Base-by-base conservation (phyloP, 1,140 invertebrate genomes). In the Eurytemora carolleeae region DNA sequence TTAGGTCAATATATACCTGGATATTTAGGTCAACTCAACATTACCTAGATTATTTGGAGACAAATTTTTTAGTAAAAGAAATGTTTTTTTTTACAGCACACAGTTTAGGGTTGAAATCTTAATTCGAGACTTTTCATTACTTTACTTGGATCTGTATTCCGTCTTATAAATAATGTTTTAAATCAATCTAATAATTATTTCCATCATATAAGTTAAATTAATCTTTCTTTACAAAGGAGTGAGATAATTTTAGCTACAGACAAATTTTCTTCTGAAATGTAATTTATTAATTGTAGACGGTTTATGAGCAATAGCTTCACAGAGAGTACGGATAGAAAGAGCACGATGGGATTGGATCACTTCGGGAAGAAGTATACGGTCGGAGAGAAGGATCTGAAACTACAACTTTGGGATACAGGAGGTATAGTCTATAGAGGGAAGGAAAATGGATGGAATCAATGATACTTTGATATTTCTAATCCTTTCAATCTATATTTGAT, bases 321-420 rank as follows among this genome's bases (percentile, higher is more conserved):
- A 25, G 79, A 69, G 15, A 79, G 80, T 60, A 81, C 79, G 18
- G 85, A 87, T 69, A 78, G 88, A 69, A 83, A 86, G 69, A 89
- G 88, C 0, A 93, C 91, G 2, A 74, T 94, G 64, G 90, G 89
- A 20, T 76, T 94, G 64, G 91, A 95, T 75, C 87, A 93, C 73
- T 87, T 81, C 70, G 82, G 87, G 65, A 85, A 85, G 71, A 76
- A 80, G 55, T 88, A 86, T 70, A 76, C 78, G 64, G 76, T 87
- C 44, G 78, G 78, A 63, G 66, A 66, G 73, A 79, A 81, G 71
- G 82, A 87, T 65, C 84, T 86, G 75, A 85, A 92, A 87, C 73
- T 92, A 53, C 86, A 90, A 76, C 72, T 92, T 67, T 93, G 87
- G 87, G 88, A 93, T 68, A 93, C 88, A 53, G 87, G 87, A 67